Percentiles rank a stretch among this genome's conserved stretches.
Conservation (phyloP, 2,113 vertebrate species). For the Balaeniceps rex region DNA sequence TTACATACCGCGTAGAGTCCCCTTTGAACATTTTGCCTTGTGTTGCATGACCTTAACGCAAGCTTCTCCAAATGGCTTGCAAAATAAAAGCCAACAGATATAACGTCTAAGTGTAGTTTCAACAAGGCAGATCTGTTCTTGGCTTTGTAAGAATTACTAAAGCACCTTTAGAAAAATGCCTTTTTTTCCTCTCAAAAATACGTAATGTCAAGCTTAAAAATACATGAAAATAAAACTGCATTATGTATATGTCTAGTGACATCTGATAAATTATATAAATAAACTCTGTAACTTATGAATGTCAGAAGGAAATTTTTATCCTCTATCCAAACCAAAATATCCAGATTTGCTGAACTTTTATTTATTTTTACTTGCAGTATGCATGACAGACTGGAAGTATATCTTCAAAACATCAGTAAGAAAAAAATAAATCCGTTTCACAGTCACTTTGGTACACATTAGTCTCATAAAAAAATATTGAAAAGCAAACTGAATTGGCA, state of each 20-base stretch:
- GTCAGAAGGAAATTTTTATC: conserved; percentile 11
- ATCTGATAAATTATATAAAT: neutral
- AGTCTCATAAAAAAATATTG: conserved; percentile 75
- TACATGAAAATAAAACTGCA: neutral
- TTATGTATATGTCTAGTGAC: neutral
- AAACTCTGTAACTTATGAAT: neutral
- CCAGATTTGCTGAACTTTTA: conserved; percentile 73
- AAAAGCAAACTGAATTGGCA: conserved; percentile 88
- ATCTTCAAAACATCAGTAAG: conserved; percentile 83
- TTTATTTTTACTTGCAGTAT: conserved; percentile 86
- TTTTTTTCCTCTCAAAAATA: conserved; percentile 10
- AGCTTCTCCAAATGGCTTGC: neutral
- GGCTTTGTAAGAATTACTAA: neutral
- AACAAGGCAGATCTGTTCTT: neutral
- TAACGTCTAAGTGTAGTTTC: neutral
- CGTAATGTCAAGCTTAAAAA: neutral
- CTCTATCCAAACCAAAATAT: conserved; percentile 48
- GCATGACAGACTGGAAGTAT: conserved; percentile 87
- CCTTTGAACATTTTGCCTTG: neutral
- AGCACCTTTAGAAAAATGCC: conserved; percentile 62
- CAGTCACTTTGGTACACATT: conserved; percentile 99
- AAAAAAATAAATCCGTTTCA: conserved; percentile 92
- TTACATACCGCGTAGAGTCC: neutral
- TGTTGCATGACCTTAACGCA: neutral
- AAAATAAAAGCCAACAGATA: neutral